Conservation (phyloP, 2,113 vertebrate species). For the mouse (Mus musculus) region GRCm39 chr14:89289001-89289500, state of each 20-base stretch:
- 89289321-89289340: background rate
- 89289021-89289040: background rate
- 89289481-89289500: background rate
- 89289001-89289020: background rate
- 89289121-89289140: background rate
- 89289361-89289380: no score
- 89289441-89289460: background rate
- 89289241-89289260: background rate
- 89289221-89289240: background rate
- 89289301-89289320: background rate
- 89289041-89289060: no score
- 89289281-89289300: background rate
- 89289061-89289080: background rate
- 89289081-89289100: background rate
- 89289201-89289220: background rate
- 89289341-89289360: background rate
- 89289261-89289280: background rate
- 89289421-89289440: background rate
- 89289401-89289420: no score
- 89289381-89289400: no score
- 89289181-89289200: background rate
- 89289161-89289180: background rate
- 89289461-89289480: background rate
- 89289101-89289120: background rate
- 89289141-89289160: background rate